phyloP scores from a whole-genome alignment of 1,140 invertebrate species.

The Dufourea novaeangliae region DNA sequence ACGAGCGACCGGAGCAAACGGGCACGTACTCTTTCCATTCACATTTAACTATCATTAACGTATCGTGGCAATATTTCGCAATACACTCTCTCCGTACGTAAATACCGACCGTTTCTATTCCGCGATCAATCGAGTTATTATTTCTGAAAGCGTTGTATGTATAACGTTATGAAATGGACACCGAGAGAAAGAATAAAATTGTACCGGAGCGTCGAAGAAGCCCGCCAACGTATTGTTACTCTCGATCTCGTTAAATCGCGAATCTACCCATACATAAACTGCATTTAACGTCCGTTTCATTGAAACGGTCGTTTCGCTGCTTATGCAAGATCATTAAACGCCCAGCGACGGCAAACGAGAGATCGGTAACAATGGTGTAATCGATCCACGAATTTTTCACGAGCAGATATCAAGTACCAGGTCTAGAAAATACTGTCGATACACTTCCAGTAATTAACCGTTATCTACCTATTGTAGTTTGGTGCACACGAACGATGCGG shows the following conservation, averaged over 20 bases:
- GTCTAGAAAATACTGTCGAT: not conserved
- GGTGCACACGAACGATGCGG: no score
- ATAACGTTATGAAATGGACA: not conserved
- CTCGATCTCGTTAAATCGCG: slow-evolving; percentile 41
- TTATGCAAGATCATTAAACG: slow-evolving; percentile 18
- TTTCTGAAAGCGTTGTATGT: not conserved
- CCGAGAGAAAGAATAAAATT: slow-evolving; percentile 22
- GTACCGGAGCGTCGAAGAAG: not conserved
- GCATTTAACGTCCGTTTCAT: slow-evolving; percentile 7
- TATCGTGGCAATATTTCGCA: slow-evolving; percentile 1
- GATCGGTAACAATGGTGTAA: slow-evolving; percentile 9
- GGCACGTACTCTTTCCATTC: not conserved
- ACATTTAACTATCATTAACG: slow-evolving; percentile 3
- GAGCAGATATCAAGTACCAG: not conserved
- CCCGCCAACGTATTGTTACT: not conserved
- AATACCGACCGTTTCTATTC: slow-evolving; percentile 9
- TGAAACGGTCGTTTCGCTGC: slow-evolving; percentile 27
- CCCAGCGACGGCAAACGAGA: not conserved
- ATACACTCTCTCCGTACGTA: not conserved
- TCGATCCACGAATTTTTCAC: not conserved
- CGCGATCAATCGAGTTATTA: slow-evolving; percentile 25
- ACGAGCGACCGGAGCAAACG: not conserved
- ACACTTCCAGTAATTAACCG: no score
- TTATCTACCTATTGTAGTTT: no score
- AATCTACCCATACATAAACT: not conserved